Conservation (phyloP, 2,888 invertebrate species). For the Tenthredo notha region DNA sequence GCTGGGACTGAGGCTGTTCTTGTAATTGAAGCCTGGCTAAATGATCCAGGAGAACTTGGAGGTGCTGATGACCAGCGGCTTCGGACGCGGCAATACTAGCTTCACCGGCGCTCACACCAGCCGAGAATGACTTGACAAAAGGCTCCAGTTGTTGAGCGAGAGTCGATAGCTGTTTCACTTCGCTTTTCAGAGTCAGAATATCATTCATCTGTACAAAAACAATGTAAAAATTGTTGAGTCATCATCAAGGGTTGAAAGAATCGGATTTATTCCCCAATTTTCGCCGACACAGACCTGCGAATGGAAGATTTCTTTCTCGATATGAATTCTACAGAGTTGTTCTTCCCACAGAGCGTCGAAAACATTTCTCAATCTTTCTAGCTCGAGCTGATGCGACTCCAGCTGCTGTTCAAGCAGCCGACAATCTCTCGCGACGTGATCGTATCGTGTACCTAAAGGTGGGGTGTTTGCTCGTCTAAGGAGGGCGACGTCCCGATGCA, state of each 20-base stretch:
- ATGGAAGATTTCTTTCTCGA: constrained; percentile 86
- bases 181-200: constrained; percentile 83
- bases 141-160: constrained; percentile 85
- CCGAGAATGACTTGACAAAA: constrained; percentile 82
- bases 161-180: constrained; percentile 83
- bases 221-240: constrained; percentile 17
- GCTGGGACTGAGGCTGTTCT: constrained; percentile 67
- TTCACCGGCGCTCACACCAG: constrained; percentile 73
- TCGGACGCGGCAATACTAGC: constrained; percentile 72
- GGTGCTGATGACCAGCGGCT: constrained; percentile 79
- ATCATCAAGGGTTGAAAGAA: not conserved
- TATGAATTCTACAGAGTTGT: constrained; percentile 84
- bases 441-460: constrained; percentile 79
- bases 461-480: constrained; percentile 81
- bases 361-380: constrained; percentile 81
- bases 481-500: constrained; percentile 86
- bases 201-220: constrained; percentile 81
- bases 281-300: constrained; percentile 77
- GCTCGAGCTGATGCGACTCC: constrained; percentile 82
- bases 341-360: constrained; percentile 87
- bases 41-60: constrained; percentile 81
- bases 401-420: constrained; percentile 82
- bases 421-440: constrained; percentile 82
- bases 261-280: not conserved
- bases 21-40: constrained; percentile 78